Conservation (phyloP, 2,113 vertebrate species). For the Meleagris gallopavo region DNA sequence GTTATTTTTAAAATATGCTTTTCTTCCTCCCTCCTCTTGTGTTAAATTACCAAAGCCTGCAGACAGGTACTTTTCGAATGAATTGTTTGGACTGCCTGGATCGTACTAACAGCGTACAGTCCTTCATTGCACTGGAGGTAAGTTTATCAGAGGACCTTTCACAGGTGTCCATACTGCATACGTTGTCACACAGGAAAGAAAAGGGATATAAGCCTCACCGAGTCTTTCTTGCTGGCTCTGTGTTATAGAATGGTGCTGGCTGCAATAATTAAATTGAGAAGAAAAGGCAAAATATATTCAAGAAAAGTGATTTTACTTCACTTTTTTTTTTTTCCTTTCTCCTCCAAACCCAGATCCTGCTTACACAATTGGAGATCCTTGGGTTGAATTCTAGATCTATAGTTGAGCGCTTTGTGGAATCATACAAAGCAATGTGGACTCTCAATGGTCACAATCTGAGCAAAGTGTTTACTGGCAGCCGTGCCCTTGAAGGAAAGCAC, state of each 20-base stretch:
- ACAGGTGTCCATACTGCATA: background rate
- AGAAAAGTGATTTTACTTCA: background rate
- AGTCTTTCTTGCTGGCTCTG: background rate
- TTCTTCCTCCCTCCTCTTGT: background rate
- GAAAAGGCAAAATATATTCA: background rate
- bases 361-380: slow-evolving; percentile 79
- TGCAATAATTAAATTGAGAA: background rate
- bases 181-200: background rate
- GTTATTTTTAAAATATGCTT: slow-evolving; percentile 30
- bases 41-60: slow-evolving; percentile 72
- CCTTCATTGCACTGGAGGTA: slow-evolving; percentile 82
- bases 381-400: slow-evolving; percentile 78
- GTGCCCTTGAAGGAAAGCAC: slow-evolving; percentile 82
- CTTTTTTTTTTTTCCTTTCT: background rate
- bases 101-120: slow-evolving; percentile 81
- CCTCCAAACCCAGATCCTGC: slow-evolving; percentile 75
- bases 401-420: slow-evolving; percentile 80
- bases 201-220: background rate
- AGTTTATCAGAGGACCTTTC: slow-evolving; percentile 7
- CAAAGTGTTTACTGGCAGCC: slow-evolving; percentile 82
- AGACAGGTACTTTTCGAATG: slow-evolving; percentile 81
- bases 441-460: slow-evolving; percentile 81
- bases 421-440: slow-evolving; percentile 83
- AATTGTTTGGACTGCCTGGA: slow-evolving; percentile 85
- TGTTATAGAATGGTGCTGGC: background rate